phyloP scores from a whole-genome alignment of 1,140 invertebrate species.

The Procambarus virginalis region DNA sequence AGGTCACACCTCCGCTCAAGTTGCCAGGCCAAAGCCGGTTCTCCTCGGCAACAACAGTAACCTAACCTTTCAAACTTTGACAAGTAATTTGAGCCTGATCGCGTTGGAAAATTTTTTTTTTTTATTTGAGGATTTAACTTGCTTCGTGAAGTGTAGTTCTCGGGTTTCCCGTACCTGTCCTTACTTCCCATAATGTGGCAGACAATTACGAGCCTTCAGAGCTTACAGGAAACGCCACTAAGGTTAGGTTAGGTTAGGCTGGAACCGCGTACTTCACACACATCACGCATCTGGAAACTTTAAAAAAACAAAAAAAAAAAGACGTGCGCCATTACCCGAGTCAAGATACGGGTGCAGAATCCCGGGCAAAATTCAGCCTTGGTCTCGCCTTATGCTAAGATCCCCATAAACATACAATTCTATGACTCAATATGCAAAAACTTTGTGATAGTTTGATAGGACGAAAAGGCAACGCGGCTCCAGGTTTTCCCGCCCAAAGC shows the following conservation, averaged over 20 bases:
- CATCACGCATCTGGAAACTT: conserved; percentile 23
- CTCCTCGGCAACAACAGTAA: too few species aligned
- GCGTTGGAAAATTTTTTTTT: too few species aligned
- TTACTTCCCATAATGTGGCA: background rate
- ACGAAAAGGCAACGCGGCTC: conserved; percentile 36
- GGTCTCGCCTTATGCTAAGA: conserved; percentile 63
- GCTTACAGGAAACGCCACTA: background rate
- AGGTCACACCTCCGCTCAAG: too few species aligned
- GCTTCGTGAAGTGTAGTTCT: too few species aligned
- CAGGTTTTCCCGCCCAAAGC: conserved; percentile 18
- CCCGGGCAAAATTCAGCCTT: conserved; percentile 56
- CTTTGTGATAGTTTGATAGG: conserved; percentile 66
- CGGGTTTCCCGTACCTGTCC: too few species aligned
- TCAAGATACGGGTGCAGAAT: conserved; percentile 53
- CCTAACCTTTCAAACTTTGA: too few species aligned
- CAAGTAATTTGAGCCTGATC: background rate
- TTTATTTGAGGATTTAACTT: too few species aligned
- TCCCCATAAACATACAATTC: conserved; percentile 60
- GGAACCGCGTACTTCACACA: background rate
- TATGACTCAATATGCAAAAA: conserved; percentile 66
- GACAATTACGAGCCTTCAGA: background rate
- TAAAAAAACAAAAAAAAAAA: background rate
- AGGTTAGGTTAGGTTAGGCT: background rate
- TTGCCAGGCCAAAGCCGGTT: too few species aligned
- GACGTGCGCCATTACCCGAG: conserved; percentile 24